Evolutionary conservation across 2,888 invertebrate species (phyloP), one percentile per base, ranked within the genome.

Genomic region (Amiota minor): DNA sequence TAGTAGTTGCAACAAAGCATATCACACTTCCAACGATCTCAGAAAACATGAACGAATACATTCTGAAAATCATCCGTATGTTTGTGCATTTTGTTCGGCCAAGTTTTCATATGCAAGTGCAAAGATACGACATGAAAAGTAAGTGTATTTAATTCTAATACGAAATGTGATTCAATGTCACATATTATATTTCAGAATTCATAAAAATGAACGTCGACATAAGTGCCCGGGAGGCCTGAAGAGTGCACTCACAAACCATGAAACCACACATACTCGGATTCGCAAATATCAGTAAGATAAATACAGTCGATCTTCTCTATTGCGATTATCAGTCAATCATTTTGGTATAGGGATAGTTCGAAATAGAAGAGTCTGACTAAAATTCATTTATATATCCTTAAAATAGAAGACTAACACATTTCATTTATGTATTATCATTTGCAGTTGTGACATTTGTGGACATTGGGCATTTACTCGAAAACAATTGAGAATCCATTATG

Each of bases 201-300:
- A 23, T 23, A 53, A 1, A 53, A 53, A 53, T 53, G 53, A 53
- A 53, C 53, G 10, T 53, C 12, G 10, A 53, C 16, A 16, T 4
- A 56, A 56, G 3, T 56, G 56, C 18, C 3, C 18, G 10, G 16
- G 9, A 10, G 16, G 56, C 20, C 10, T 18, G 2, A 16, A 1
- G 0, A 6, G 56, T 18, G 10, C 18, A 16, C 56, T 16, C 4
- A 56, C n/a, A 56, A 16, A 56, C 10, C 56, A 56, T 18, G 10
- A 16, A 18, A 10, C 18, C 6, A 18, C 18, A 16, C 56, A 56
- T 18, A 56, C 56, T 1, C 56, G 56, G n/a, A 20, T 10, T 11
- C 56, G 56, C 16, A 18, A 56, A n/a, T 56, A 56, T 18, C 16
- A n/a, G 56, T 56, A 56, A 16, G 56, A 18, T 56, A n/a, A 53